Conservation (phyloP, 2,888 invertebrate species). For the Esperia sulphurella region DNA sequence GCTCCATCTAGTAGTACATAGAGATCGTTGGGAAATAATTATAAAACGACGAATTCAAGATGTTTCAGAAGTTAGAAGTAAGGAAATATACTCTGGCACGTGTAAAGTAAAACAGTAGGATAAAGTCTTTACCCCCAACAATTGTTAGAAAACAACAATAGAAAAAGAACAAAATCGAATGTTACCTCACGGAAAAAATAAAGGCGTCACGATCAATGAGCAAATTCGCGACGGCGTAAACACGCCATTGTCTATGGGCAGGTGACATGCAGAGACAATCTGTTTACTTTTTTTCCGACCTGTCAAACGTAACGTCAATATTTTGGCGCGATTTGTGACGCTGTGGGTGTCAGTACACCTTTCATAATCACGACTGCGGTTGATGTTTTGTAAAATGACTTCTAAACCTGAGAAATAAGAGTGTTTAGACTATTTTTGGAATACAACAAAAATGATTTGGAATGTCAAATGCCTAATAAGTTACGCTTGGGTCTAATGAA, state of each 20-base stretch:
- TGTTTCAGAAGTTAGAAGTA: no score
- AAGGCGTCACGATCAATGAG: conserved; percentile 24
- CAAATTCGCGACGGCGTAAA: conserved; percentile 52
- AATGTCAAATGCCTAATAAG: conserved; percentile 47
- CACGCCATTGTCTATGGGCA: conserved; percentile 35
- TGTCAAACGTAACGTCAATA: conserved; percentile 65
- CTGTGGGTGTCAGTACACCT: conserved; percentile 39
- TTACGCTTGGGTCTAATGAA: conserved; percentile 54
- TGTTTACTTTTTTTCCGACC: conserved; percentile 34
- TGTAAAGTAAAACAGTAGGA: conserved; percentile 33
- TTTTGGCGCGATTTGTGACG: conserved; percentile 72
- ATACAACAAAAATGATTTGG: conserved; percentile 7
- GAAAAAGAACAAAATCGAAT: conserved; percentile 1
- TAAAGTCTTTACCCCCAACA: background rate
- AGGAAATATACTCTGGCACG: no score
- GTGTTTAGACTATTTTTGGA: conserved; percentile 3
- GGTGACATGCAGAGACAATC: conserved; percentile 49
- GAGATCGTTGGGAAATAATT: no score
- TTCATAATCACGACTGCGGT: background rate
- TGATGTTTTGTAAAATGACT: conserved; percentile 7
- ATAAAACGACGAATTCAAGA: no score
- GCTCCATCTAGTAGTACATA: no score
- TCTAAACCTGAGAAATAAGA: conserved; percentile 19
- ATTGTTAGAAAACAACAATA: conserved; percentile 1
- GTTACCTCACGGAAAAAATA: conserved; percentile 12